These are phyloP conservation scores for Hypomesus transpacificus DNA, from an alignment of 2,113 vertebrate genomes.

Conservation along the genomic window DNA sequence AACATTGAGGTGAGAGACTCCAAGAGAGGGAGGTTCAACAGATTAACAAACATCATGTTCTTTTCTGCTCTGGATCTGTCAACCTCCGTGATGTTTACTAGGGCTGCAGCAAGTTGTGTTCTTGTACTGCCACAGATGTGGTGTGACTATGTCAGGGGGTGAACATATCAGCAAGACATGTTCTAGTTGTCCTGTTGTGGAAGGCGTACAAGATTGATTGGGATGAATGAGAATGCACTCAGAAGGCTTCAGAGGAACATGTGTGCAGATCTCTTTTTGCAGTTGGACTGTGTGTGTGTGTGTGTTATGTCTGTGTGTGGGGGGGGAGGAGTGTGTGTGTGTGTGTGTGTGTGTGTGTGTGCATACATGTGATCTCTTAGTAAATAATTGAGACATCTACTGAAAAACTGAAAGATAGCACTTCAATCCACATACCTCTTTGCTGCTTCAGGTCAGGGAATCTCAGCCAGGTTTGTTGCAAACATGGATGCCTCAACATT, in stretches of 20 bases:
- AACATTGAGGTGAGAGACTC: too few relatives aligned
- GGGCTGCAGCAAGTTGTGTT: too few relatives aligned
- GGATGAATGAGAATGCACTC: slow-evolving; percentile 34
- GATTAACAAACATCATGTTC: too few relatives aligned
- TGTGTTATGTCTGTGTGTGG: background rate
- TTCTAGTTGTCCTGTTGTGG: too few relatives aligned
- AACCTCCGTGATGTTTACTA: too few relatives aligned
- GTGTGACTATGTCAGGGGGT: too few relatives aligned
- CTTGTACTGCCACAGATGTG: too few relatives aligned
- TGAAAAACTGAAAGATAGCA: slow-evolving; percentile 19
- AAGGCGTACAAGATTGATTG: background rate
- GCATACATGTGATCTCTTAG: background rate
- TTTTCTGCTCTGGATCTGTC: too few relatives aligned
- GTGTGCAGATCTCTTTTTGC: background rate
- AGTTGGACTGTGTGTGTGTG: background rate
- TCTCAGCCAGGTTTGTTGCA: background rate
- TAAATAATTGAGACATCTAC: background rate
- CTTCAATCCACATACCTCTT: slow-evolving; percentile 21
- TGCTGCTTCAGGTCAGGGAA: slow-evolving; percentile 12
- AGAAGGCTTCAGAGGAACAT: slow-evolving; percentile 29
- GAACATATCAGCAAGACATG: too few relatives aligned
- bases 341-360: slow-evolving; percentile 1
- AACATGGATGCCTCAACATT: slow-evolving; percentile 20
- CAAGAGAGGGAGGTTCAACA: too few relatives aligned
- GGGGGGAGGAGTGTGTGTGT: background rate